These are phyloP conservation scores for Linhomoeus sp. DNA, from an alignment of 2,888 invertebrate genomes.

Conservation along the genomic window DNA sequence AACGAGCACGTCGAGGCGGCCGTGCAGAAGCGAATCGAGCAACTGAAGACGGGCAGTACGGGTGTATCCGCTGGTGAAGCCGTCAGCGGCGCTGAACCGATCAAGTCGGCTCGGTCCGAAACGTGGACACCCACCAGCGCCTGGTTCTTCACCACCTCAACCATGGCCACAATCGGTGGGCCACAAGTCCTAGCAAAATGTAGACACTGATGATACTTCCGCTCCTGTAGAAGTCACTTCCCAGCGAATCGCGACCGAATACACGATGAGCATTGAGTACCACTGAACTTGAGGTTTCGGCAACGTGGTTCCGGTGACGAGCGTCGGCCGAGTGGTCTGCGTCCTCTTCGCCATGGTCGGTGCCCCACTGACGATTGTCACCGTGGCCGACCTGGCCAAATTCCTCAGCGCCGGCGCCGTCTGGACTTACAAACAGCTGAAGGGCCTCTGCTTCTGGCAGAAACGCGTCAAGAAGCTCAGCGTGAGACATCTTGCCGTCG, in stretches of 20 bases:
- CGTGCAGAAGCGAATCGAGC: no score
- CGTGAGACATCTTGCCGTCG: no score
- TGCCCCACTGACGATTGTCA: slow-evolving; percentile 26
- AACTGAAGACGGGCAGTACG: no score
- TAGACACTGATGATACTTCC: no score
- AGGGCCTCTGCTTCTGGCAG: neutral
- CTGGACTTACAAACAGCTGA: slow-evolving; percentile 20
- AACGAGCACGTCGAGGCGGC: no score
- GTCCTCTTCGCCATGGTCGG: slow-evolving; percentile 26
- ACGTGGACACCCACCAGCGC: slow-evolving; percentile 25
- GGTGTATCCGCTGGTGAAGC: no score
- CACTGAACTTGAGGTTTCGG: slow-evolving; percentile 15
- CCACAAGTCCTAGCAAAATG: neutral
- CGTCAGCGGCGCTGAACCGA: no score
- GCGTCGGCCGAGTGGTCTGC: slow-evolving; percentile 21
- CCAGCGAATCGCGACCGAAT: neutral
- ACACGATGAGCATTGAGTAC: neutral
- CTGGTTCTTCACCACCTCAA: slow-evolving; percentile 25
- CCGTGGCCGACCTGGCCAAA: slow-evolving; percentile 26
- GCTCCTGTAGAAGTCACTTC: no score
- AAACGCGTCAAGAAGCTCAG: no score
- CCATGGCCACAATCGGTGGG: slow-evolving; percentile 26
- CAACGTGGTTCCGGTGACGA: slow-evolving; percentile 25
- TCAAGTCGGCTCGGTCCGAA: no score
- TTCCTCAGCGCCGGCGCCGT: slow-evolving; percentile 27